phyloP scores from a whole-genome alignment of 2,797 vertebrate species.

The Anabas testudineus region DNA sequence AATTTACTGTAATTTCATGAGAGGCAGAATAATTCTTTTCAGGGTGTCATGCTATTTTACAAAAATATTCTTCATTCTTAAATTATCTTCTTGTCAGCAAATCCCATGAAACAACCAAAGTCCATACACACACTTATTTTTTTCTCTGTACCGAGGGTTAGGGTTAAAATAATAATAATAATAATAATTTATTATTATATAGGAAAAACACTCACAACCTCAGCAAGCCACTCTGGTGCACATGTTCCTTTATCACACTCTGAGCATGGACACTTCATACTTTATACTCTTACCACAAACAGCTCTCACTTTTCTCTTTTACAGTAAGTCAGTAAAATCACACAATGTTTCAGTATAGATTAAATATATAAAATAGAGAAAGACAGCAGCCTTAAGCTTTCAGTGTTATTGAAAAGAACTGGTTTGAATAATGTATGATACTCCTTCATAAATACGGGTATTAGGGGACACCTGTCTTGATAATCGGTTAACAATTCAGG shows the following conservation, averaged over 20 bases:
- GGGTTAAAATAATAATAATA: background rate
- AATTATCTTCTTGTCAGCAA: background rate
- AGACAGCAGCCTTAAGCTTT: too few relatives aligned
- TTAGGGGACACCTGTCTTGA: too few relatives aligned
- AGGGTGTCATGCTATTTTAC: background rate
- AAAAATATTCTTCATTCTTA: background rate
- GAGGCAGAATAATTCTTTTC: background rate
- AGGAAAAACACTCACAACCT: too few relatives aligned
- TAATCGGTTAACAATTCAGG: too few relatives aligned
- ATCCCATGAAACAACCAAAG: constrained; percentile 3
- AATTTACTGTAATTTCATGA: constrained; percentile 2
- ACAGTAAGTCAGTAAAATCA: too few relatives aligned
- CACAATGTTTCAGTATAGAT: too few relatives aligned
- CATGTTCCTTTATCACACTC: constrained; percentile 6
- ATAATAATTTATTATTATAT: background rate
- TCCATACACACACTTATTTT: background rate
- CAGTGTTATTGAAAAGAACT: too few relatives aligned
- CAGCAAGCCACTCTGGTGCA: background rate
- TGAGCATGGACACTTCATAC: background rate
- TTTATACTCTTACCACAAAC: too few relatives aligned
- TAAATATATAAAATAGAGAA: too few relatives aligned
- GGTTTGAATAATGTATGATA: too few relatives aligned
- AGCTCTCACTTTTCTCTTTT: background rate
- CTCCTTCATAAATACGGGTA: too few relatives aligned
- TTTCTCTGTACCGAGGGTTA: background rate